Evolutionary conservation across 2,113 vertebrate genomes (phyloP).

Genomic region (Platichthys stellatus): DNA sequence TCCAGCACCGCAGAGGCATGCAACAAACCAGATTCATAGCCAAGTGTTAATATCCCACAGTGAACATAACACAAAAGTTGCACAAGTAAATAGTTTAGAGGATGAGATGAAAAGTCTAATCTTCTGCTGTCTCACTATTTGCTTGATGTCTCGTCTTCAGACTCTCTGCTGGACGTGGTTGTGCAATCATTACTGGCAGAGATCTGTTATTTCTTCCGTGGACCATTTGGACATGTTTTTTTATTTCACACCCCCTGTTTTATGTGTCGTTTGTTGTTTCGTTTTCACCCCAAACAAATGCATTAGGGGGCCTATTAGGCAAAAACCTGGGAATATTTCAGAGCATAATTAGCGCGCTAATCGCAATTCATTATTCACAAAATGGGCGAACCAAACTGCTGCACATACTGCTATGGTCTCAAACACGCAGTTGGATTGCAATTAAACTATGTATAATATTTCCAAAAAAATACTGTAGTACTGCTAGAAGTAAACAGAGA

Average conservation of each 20-base stretch:
- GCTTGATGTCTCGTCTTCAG: constrained; percentile 44
- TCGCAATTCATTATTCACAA: constrained; percentile 77
- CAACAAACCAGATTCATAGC: neutral
- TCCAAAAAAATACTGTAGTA: constrained; percentile 40
- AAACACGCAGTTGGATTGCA: constrained; percentile 40
- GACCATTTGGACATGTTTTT: constrained; percentile 42
- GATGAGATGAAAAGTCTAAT: constrained; percentile 36
- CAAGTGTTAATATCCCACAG: constrained; percentile 27
- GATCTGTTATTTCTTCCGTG: constrained; percentile 45
- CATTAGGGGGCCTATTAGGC: constrained; percentile 60
- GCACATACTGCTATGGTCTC: constrained; percentile 40
- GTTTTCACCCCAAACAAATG: constrained; percentile 55
- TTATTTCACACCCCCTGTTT: constrained; percentile 44
- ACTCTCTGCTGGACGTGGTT: constrained; percentile 43
- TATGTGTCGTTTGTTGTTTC: constrained; percentile 62
- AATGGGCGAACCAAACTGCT: constrained; percentile 51
- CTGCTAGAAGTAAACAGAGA: constrained; percentile 15
- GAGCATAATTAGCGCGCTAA: constrained; percentile 69
- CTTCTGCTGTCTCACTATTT: constrained; percentile 28
- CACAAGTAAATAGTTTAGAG: constrained; percentile 24
- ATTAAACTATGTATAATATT: constrained; percentile 48
- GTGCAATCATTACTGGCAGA: constrained; percentile 46
- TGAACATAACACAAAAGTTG: constrained; percentile 12
- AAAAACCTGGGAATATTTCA: constrained; percentile 72
- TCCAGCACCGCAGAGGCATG: neutral